Percentiles rank a stretch among this genome's conserved stretches.
Conservation (phyloP, 2,888 invertebrate species). For the Cephus runcator region DNA sequence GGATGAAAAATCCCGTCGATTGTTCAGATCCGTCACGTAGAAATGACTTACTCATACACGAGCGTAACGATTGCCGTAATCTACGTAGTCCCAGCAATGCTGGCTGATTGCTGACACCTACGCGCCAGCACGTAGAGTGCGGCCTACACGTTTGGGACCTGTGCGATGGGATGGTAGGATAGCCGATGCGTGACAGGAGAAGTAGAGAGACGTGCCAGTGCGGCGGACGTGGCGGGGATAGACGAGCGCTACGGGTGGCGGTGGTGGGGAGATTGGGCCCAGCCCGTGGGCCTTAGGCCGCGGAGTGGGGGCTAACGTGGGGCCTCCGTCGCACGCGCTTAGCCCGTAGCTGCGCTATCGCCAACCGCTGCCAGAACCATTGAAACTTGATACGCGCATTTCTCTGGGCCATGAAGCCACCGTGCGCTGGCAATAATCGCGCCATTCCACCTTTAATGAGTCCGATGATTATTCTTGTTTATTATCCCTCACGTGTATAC, state of each 20-base stretch:
- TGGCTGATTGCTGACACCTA: conserved; percentile 17
- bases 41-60: conserved; percentile 17
- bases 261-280: neutral
- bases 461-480: conserved; percentile 16
- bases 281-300: too few relatives aligned
- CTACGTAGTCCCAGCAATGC: conserved; percentile 1
- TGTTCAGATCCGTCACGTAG: conserved; percentile 7
- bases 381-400: conserved; percentile 20
- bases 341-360: conserved; percentile 14
- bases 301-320: neutral
- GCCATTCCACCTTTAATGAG: conserved; percentile 17
- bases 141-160: conserved; percentile 13
- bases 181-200: neutral
- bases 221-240: too few relatives aligned
- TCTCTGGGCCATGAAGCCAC: conserved; percentile 20
- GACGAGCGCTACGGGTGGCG: too few relatives aligned
- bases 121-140: conserved; percentile 12
- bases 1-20: neutral
- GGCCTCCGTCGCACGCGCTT: conserved; percentile 10
- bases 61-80: conserved; percentile 18
- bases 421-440: conserved; percentile 21
- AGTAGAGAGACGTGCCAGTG: neutral
- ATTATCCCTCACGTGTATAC: neutral
- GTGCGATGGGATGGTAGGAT: neutral
- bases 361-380: conserved; percentile 18